Percentiles rank a stretch among this genome's conserved stretches.
Evolutionary conservation across 2,888 invertebrate species (phyloP).

Genomic region (Erebia ligea): DNA sequence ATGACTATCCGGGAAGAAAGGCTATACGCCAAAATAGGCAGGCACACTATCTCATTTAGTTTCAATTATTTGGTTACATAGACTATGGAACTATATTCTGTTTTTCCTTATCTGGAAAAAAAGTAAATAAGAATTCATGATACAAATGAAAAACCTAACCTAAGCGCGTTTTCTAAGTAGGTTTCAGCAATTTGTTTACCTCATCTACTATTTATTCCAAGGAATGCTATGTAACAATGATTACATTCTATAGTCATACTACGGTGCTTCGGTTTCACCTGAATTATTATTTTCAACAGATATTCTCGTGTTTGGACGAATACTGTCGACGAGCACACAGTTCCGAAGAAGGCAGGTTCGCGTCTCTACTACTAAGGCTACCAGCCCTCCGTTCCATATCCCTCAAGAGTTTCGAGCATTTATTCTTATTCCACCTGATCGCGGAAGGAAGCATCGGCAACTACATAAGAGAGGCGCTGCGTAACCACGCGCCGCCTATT

Average conservation of each 20-base stretch:
- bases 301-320: conserved; percentile 97
- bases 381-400: conserved; percentile 96
- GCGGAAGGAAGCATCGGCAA: conserved; percentile 93
- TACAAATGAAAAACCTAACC: no score
- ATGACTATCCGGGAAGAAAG: no score
- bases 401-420: conserved; percentile 96
- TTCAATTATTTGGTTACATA: no score
- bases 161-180: no score
- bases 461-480: conserved; percentile 91
- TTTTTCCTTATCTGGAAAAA: no score
- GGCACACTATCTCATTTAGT: no score
- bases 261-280: background rate
- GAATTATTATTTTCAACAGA: conserved; percentile 51
- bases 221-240: no score
- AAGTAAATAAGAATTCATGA: no score
- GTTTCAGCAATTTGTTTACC: no score
- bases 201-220: no score
- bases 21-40: no score
- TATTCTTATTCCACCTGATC: conserved; percentile 96
- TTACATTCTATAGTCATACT: background rate
- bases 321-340: conserved; percentile 95
- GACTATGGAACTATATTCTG: no score
- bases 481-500: conserved; percentile 83
- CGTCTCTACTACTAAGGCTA: conserved; percentile 94
- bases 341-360: conserved; percentile 96